Evolutionary conservation across 2,113 vertebrate species (phyloP), one percentile per base, ranked within the genome.

Genomic region (Puntigrus tetrazona): DNA sequence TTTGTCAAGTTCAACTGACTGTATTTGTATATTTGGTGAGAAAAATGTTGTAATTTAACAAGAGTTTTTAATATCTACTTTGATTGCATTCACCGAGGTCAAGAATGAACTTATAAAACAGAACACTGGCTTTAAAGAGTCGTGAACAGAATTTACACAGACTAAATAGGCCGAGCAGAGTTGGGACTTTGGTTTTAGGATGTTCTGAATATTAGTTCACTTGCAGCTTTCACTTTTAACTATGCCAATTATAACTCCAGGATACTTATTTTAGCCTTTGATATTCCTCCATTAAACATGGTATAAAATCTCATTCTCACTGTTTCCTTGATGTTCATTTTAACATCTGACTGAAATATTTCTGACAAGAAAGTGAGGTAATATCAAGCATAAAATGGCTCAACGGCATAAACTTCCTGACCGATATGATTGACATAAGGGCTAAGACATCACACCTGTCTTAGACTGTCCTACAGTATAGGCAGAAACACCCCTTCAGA

Each of bases 331-430:
- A 86, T 25, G n/a, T 27, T 50, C 31, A 67, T 31, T 93, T 92
- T 88, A 91, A 90, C 89, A 82, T 77, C 82, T 88, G 88, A 80
- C 85, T 52, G 80, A 78, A 84, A 91, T 89, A 83, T 90, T 92
- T 89, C 90, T 45, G 85, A 87, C 55, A 78, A 88, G 20, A 82
- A 80, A 86, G 7, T 55, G 27, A 5, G 7, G 9, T 20, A 52
- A 52, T 31, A 29, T 50, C 47, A 34, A 7, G 20, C 50, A 36
- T 34, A 55, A 55, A 34, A 34, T 4, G 13, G 7, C 2, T 14
- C 7, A 34, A n/a, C n/a, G n/a, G n/a, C n/a, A n/a, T n/a, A n/a
- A n/a, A 27, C n/a, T 27, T 31, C 18, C 16, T 9, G 3, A 31
- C 43, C 7, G 18, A 72, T 73, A 27, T 14, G 5, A 43, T 41